These are phyloP conservation scores for Semnornis frantzii DNA, from an alignment of 2,113 vertebrate genomes.

Conservation along the genomic window DNA sequence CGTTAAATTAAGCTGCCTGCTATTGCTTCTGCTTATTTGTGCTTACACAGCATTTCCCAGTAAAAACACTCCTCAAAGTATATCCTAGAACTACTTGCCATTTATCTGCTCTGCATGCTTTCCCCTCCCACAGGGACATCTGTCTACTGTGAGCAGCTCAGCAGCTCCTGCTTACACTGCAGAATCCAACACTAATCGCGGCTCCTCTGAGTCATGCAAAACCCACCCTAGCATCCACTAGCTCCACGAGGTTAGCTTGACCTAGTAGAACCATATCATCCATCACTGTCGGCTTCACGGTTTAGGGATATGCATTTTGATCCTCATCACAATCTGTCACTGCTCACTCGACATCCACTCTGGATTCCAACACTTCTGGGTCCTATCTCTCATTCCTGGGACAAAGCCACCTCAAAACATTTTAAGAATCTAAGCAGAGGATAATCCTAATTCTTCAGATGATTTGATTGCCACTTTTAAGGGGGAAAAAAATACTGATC, in stretches of 20 bases:
- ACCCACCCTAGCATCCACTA: neutral
- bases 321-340: neutral
- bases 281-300: neutral
- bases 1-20: neutral
- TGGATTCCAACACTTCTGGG: neutral
- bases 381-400: neutral
- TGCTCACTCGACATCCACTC: neutral
- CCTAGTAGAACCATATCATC: neutral
- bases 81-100: neutral
- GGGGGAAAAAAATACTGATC: neutral
- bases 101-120: neutral
- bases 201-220: neutral
- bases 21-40: neutral
- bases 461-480: neutral
- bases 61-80: neutral
- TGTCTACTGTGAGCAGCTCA: neutral
- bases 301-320: neutral
- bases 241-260: neutral
- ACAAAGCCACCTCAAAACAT: neutral
- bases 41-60: neutral
- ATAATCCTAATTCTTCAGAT: neutral
- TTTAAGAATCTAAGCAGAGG: neutral
- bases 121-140: neutral
- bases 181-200: rapidly evolving
- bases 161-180: neutral